These are phyloP conservation scores for Stictocephala bisonia DNA, from an alignment of 2,888 invertebrate genomes.

Conservation along the genomic window DNA sequence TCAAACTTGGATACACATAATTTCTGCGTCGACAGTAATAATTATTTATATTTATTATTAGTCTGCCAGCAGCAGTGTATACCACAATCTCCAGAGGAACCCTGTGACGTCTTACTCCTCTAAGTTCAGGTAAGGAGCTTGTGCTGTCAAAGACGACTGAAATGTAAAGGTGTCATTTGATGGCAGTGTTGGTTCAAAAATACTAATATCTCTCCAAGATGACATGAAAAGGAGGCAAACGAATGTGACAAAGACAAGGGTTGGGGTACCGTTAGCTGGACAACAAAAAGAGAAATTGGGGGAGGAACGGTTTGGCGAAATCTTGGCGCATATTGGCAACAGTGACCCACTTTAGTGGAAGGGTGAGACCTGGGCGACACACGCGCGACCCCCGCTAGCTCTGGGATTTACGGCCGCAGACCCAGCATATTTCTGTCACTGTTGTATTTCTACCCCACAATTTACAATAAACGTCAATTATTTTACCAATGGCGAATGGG, in stretches of 20 bases:
- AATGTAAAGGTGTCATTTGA: slow-evolving; percentile 14
- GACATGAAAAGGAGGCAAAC: slow-evolving; percentile 25
- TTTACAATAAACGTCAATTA: no score
- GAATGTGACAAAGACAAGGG: not conserved
- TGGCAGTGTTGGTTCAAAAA: slow-evolving; percentile 11
- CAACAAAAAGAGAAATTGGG: slow-evolving; percentile 32
- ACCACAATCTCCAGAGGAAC: no score
- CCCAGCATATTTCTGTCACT: no score
- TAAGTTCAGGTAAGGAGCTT: no score
- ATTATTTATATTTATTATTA: no score
- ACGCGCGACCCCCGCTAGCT: not conserved
- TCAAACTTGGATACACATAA: no score
- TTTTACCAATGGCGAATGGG: no score
- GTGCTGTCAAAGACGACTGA: not conserved
- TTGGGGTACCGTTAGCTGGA: slow-evolving; percentile 27
- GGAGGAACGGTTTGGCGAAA: slow-evolving; percentile 29
- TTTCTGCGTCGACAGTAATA: no score
- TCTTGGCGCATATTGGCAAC: slow-evolving; percentile 33
- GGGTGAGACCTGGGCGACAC: not conserved
- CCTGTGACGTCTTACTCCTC: no score
- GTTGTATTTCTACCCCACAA: no score
- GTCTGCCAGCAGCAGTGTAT: no score
- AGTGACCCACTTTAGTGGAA: slow-evolving; percentile 5
- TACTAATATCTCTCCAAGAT: slow-evolving; percentile 27
- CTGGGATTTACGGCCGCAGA: no score